Conservation (phyloP, 1,140 invertebrate genomes). For the Magallana gigas region DNA sequence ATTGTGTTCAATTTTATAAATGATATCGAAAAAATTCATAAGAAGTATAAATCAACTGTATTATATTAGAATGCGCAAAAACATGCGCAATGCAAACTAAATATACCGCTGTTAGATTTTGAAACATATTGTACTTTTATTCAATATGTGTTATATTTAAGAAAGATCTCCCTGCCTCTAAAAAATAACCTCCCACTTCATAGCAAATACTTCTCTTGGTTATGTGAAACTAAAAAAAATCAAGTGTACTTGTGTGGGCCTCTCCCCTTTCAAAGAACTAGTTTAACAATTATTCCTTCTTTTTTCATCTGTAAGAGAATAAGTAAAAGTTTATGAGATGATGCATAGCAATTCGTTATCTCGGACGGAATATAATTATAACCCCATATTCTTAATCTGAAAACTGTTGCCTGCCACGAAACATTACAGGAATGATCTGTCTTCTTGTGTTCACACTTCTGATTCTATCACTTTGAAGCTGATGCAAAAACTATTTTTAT, state of each 20-base stretch:
- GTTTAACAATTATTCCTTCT: background rate
- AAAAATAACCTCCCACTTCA: too few relatives aligned
- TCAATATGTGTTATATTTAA: too few relatives aligned
- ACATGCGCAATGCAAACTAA: too few relatives aligned
- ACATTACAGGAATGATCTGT: conserved; percentile 21
- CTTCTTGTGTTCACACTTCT: background rate
- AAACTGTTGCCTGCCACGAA: background rate
- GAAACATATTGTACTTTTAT: too few relatives aligned
- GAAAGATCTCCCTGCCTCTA: too few relatives aligned
- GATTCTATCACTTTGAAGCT: background rate
- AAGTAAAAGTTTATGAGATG: background rate
- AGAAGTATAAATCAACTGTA: too few relatives aligned
- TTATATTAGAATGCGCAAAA: too few relatives aligned
- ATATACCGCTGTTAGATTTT: too few relatives aligned
- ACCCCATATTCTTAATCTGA: conserved; percentile 7
- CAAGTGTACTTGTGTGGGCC: background rate
- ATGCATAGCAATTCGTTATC: background rate
- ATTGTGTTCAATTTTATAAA: too few relatives aligned
- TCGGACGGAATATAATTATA: conserved; percentile 11
- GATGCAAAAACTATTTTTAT: conserved; percentile 5
- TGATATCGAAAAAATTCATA: too few relatives aligned
- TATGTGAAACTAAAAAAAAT: too few relatives aligned
- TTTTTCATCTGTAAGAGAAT: background rate
- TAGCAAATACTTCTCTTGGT: too few relatives aligned
- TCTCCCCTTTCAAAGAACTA: background rate